Conservation (phyloP, 2,113 vertebrate species). For the Canis aureus region DNA sequence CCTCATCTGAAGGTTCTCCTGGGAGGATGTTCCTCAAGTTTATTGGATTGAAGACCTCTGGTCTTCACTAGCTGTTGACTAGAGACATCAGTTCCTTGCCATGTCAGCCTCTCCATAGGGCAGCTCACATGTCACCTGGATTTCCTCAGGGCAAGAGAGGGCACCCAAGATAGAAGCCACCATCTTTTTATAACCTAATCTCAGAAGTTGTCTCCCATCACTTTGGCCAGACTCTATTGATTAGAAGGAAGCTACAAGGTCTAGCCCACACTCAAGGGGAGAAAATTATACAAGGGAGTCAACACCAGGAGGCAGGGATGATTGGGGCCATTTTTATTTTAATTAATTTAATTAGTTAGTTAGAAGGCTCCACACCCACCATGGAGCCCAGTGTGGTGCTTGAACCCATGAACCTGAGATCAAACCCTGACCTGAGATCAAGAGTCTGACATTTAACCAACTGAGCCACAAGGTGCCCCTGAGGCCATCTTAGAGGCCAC, state of each 20-base stretch:
- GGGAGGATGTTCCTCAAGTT: not conserved
- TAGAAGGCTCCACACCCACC: not conserved
- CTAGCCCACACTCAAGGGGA: not conserved
- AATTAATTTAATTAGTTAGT: not conserved
- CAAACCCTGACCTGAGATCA: not conserved
- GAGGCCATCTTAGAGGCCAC: not conserved
- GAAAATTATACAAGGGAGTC: not conserved
- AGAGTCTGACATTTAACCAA: not conserved
- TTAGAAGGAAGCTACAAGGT: not conserved
- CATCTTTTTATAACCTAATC: not conserved
- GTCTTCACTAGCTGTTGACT: not conserved
- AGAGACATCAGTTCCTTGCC: not conserved
- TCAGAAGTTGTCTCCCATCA: not conserved
- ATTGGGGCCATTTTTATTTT: not conserved
- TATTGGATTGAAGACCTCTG: not conserved
- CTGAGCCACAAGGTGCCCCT: not conserved
- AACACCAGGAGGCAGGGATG: not conserved
- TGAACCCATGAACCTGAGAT: not conserved
- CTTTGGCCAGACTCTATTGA: not conserved
- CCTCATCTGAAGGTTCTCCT: not conserved
- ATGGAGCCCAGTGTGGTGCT: not conserved
- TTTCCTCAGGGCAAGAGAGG: not conserved
- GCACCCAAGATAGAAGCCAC: not conserved
- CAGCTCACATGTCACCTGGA: not conserved
- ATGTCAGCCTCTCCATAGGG: not conserved